phyloP scores from a whole-genome alignment of 2,797 vertebrate species.

The Rhodeus uyekii region DNA sequence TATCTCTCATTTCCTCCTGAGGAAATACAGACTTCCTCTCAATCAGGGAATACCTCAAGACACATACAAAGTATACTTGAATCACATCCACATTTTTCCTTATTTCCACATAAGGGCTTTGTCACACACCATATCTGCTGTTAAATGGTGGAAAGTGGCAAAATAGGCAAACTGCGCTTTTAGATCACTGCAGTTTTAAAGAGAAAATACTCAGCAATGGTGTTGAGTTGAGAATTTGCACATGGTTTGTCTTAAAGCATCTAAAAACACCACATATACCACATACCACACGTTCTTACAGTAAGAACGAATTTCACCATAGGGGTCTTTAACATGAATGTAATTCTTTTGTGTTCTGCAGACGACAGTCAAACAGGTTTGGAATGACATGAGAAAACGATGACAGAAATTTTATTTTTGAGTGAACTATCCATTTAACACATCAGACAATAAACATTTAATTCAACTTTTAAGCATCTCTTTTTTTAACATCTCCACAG shows the following conservation, averaged over 20 bases:
- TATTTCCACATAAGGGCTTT: background rate
- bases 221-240: no score
- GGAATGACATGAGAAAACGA: background rate
- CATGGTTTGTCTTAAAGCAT: no score
- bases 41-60: slow-evolving; percentile 39
- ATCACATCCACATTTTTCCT: background rate
- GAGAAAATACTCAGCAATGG: no score
- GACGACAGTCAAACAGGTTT: background rate
- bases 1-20: slow-evolving; percentile 47
- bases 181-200: no score
- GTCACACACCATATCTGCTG: background rate
- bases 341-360: background rate
- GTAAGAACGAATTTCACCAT: no score
- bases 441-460: background rate
- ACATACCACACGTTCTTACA: no score
- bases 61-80: slow-evolving; percentile 27
- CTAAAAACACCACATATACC: no score
- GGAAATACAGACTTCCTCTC: slow-evolving; percentile 51
- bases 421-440: background rate
- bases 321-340: no score
- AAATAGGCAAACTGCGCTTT: no score
- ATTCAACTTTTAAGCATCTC: background rate
- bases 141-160: no score
- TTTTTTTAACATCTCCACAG: background rate
- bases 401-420: background rate